Base-by-base conservation (phyloP, 1,140 invertebrate genomes). In the Drosophila pseudoobscura region DNA sequence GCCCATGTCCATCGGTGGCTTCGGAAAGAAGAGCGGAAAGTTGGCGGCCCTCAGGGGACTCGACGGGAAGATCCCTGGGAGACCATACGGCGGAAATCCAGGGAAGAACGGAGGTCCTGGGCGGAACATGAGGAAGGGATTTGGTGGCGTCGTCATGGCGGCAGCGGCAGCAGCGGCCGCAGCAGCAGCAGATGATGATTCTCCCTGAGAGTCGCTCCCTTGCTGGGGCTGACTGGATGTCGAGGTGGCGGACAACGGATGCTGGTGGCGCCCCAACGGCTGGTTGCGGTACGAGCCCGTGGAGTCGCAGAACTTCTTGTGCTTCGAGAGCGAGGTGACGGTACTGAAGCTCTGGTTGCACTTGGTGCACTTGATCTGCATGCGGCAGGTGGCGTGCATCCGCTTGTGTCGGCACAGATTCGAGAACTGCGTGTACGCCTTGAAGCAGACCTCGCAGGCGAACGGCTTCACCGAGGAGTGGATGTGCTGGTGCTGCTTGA, bases 401-500 rank as follows among this genome's bases (percentile, higher is more conserved):
- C 99, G 97, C 91, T 99, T 99, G 93, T 99, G 99, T 17, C 99
- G 95, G 91, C 99, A 99, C 76, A 99, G 93, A 92, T 99, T 99
- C 11, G 98, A 99, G 92, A 99, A 99, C 93, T 99, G 99, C 0
- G 99, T 99, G 93, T 99, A 99, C 1, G 98, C 95, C 94, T 97
- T 97, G 79, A 95, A 95, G 92, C 96, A 97, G 52, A 98, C 97
- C 91, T 98, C 97, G 92, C 97, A 99, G 93, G 97, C 96, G 92
- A 99, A 99, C 2, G 99, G 99, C 92, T 99, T 99, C 49, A 99
- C 96, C 83, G 96, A 98, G 80, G 97, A 98, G 93, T 99, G 99
- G 70, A 99, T 99, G 93, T 99, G 99, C 24, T 97, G 98, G 93
- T 99, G 99, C 92, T 99, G 99, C 92, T 99, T 99, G 35, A 99